Conservation (phyloP, 1,140 invertebrate genomes). For the Hylyphantes graminicola region DNA sequence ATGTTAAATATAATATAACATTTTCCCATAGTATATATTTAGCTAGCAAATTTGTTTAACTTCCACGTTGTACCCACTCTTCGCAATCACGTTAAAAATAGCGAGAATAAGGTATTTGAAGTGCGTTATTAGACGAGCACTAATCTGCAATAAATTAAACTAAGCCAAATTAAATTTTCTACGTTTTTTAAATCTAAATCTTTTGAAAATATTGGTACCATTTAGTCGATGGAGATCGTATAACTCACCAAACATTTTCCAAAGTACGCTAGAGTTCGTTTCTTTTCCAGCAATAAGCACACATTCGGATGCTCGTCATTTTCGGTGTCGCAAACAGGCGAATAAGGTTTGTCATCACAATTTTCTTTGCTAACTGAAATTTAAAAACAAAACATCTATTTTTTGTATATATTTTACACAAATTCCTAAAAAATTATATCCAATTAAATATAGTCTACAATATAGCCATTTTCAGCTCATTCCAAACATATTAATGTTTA, state of each 20-base stretch:
- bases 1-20: too few relatives aligned
- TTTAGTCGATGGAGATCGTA: not conserved
- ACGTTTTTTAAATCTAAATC: too few relatives aligned
- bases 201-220: slow-evolving; percentile 13
- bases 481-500: too few relatives aligned
- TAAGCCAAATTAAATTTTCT: too few relatives aligned
- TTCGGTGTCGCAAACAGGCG: slow-evolving; percentile 75
- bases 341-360: slow-evolving; percentile 64
- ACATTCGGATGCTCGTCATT: slow-evolving; percentile 76
- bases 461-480: not conserved
- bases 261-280: slow-evolving; percentile 77
- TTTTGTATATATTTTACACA: too few relatives aligned
- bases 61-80: too few relatives aligned
- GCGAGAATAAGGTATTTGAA: too few relatives aligned
- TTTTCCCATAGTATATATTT: too few relatives aligned
- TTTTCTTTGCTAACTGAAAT: slow-evolving; percentile 45
- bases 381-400: not conserved
- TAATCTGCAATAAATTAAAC: too few relatives aligned
- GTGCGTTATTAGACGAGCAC: too few relatives aligned
- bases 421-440: not conserved
- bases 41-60: too few relatives aligned
- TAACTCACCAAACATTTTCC: slow-evolving; percentile 77
- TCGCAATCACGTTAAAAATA: too few relatives aligned
- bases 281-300: slow-evolving; percentile 78
- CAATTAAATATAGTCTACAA: not conserved